phyloP scores from a whole-genome alignment of 2,888 invertebrate species.

The Xanthorhoe spadicearia region DNA sequence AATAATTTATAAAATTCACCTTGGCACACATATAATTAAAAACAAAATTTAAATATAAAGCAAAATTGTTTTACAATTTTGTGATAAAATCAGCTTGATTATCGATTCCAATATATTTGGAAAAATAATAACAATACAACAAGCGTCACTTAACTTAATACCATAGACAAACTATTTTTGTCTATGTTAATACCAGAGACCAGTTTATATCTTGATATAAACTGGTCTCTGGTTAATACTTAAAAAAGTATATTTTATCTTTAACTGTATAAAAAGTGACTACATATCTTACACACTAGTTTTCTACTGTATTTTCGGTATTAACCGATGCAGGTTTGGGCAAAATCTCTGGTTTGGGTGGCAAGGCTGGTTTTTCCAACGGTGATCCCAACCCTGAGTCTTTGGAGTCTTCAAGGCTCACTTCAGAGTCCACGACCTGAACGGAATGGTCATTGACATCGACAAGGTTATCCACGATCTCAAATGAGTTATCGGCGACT shows the following conservation, averaged over 20 bases:
- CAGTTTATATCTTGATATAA: no score
- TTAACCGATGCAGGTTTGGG: constrained; percentile 39
- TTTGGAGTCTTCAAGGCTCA: constrained; percentile 36
- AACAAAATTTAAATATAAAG: constrained; percentile 5
- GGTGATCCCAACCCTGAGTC: constrained; percentile 43
- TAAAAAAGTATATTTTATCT: no score
- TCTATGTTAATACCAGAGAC: no score
- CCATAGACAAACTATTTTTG: no score
- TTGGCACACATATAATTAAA: constrained; percentile 25
- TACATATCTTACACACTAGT: background rate
- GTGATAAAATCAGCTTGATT: background rate
- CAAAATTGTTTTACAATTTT: background rate
- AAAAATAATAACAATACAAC: no score
- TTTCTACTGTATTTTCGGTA: background rate
- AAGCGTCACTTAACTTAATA: no score
- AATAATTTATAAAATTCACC: constrained; percentile 39
- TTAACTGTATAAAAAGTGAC: background rate
- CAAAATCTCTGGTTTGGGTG: constrained; percentile 65
- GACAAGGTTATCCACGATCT: constrained; percentile 9
- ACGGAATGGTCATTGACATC: constrained; percentile 25
- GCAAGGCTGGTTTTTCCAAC: constrained; percentile 63
- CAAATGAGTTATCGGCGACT: background rate
- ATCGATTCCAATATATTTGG: background rate
- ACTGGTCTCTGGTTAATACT: no score
- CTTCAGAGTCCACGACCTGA: constrained; percentile 20